Conservation (phyloP, 35 echinoderm and acorn worm species). For the Lytechinus pictus region DNA sequence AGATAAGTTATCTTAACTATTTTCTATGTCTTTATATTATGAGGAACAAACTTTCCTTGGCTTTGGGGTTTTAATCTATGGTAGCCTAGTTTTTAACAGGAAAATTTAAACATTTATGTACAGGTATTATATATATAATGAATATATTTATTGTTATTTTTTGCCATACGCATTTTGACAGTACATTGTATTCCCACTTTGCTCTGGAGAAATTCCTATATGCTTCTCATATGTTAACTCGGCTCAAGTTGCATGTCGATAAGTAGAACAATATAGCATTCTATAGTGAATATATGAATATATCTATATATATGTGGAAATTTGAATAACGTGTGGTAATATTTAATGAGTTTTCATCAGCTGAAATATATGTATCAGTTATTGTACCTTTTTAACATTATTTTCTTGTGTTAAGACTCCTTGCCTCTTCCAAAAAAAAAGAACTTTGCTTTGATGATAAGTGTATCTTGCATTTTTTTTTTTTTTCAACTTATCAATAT, state of each 20-base stretch:
- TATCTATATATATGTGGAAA: conserved; percentile 28
- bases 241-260: conserved; percentile 5
- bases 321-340: conserved; percentile 24
- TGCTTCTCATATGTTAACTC: not conserved
- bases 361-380: conserved; percentile 38
- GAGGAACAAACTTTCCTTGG: not conserved
- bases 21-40: conserved; percentile 47
- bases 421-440: conserved; percentile 39
- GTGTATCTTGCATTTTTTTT: conserved; percentile 28
- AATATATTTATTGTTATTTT: conserved; percentile 50
- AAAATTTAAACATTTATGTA: conserved; percentile 15
- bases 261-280: conserved; percentile 11
- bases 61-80: conserved; percentile 13
- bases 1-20: conserved; percentile 42
- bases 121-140: conserved; percentile 48
- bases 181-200: conserved; percentile 9
- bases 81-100: conserved; percentile 42
- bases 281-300: not conserved
- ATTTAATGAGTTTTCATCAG: conserved; percentile 18
- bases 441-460: not conserved
- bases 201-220: conserved; percentile 4
- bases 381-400: not conserved
- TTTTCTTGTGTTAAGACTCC: not conserved
- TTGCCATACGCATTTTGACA: conserved; percentile 33
- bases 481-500: not conserved